Evolutionary conservation across 2,888 invertebrate species (phyloP).

Genomic region (Lasioglossum vierecki): DNA sequence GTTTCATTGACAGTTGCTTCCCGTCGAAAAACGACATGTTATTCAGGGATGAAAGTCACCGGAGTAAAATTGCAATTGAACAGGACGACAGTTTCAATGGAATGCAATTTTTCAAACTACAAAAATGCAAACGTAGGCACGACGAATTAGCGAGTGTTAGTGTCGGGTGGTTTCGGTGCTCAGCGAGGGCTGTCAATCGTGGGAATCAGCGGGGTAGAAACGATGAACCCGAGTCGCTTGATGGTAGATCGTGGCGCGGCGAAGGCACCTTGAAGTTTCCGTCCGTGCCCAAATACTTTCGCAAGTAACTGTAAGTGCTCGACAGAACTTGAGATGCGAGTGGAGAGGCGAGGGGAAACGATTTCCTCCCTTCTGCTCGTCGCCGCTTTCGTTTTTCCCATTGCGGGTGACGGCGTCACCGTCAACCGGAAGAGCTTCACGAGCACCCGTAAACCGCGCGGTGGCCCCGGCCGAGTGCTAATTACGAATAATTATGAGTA

Average conservation of each 20-base stretch:
- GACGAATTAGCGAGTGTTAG: background rate
- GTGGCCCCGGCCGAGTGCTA: conserved; percentile 67
- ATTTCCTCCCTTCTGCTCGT: conserved; percentile 39
- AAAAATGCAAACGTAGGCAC: background rate
- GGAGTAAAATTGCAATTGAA: background rate
- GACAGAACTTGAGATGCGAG: conserved; percentile 47
- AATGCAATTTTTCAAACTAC: background rate
- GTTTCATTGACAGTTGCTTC: background rate
- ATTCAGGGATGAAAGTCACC: background rate
- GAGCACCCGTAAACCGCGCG: conserved; percentile 59
- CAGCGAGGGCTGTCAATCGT: background rate
- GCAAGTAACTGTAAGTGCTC: conserved; percentile 40
- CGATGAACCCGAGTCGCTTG: background rate
- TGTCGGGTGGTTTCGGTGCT: background rate
- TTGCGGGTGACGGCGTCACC: conserved; percentile 34
- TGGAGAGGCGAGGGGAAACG: conserved; percentile 45
- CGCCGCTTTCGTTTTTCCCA: conserved; percentile 37
- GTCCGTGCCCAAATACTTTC: conserved; percentile 2
- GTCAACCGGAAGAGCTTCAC: conserved; percentile 50
- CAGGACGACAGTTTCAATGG: background rate
- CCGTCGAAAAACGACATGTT: background rate
- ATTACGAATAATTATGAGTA: conserved; percentile 78
- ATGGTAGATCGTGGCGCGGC: background rate
- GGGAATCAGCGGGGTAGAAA: background rate
- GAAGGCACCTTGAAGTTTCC: background rate